Percentiles rank a stretch among this genome's conserved stretches.
Conservation (phyloP, 1,140 invertebrate genomes). For the Dinothrombium tinctorium region DNA sequence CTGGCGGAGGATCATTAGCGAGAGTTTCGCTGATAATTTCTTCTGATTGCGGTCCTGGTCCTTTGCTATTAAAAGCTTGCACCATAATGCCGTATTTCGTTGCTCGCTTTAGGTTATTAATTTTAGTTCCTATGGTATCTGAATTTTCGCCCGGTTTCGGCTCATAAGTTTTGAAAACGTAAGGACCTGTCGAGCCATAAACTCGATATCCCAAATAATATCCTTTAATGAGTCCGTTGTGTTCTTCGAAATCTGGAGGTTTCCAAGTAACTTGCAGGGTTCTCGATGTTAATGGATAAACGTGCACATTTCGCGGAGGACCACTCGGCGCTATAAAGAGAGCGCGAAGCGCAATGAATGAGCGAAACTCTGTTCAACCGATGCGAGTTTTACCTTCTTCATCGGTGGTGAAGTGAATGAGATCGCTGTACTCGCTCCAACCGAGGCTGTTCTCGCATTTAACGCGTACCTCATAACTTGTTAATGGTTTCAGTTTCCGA, state of each 20-base stretch:
- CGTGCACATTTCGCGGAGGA: slow-evolving; percentile 12
- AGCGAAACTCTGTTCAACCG: no score
- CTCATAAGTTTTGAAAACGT: slow-evolving; percentile 19
- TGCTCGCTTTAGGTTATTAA: slow-evolving; percentile 14
- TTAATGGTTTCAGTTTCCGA: slow-evolving; percentile 50
- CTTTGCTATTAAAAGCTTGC: slow-evolving; percentile 34
- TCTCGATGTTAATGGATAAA: slow-evolving; percentile 11
- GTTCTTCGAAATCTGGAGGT: slow-evolving; percentile 55
- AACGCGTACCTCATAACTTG: slow-evolving; percentile 65
- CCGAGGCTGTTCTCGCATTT: slow-evolving; percentile 41
- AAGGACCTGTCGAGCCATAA: slow-evolving; percentile 20
- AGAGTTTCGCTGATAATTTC: slow-evolving; percentile 20
- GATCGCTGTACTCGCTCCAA: slow-evolving; percentile 56
- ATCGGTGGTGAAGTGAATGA: slow-evolving; percentile 53
- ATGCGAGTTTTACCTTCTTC: slow-evolving; percentile 36
- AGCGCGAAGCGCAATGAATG: not conserved
- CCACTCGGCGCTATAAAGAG: slow-evolving; percentile 11
- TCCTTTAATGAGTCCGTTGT: slow-evolving; percentile 72
- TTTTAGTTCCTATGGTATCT: slow-evolving; percentile 9
- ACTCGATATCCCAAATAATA: slow-evolving; percentile 69
- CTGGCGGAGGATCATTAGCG: slow-evolving; percentile 14
- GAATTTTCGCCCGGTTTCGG: no score
- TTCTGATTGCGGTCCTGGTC: slow-evolving; percentile 22
- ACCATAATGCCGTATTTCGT: slow-evolving; percentile 27
- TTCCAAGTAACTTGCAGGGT: slow-evolving; percentile 15